A percentile compares a stretch with the other conserved stretches of the same genome.
Evolutionary conservation across 2,888 invertebrate genomes (phyloP).

Genomic region (Microctonus hyperodae): DNA sequence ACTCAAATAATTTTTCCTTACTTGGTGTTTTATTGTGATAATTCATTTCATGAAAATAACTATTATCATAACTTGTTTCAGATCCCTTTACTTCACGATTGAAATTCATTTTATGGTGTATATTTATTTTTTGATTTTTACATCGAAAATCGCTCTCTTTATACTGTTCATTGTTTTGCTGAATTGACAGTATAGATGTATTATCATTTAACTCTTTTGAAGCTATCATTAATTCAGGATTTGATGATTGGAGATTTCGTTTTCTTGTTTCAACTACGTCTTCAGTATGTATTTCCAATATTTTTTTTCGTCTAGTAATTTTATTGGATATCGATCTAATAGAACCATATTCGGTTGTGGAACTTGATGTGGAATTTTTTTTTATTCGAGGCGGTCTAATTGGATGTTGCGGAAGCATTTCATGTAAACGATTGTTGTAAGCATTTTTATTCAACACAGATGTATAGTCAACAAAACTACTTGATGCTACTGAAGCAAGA

Average conservation of each 20-base stretch:
- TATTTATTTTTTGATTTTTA: constrained; percentile 1
- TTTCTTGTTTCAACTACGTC: constrained; percentile 55
- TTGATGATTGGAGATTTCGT: too few relatives aligned
- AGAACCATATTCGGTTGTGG: constrained; percentile 47
- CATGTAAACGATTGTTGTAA: constrained; percentile 9
- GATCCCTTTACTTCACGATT: constrained; percentile 1
- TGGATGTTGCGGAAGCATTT: constrained; percentile 61
- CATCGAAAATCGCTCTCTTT: constrained; percentile 12
- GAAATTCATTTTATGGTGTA: constrained; percentile 27
- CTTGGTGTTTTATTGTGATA: constrained; percentile 45
- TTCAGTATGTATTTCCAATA: constrained; percentile 54
- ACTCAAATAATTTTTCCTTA: constrained; percentile 32
- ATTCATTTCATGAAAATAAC: constrained; percentile 35
- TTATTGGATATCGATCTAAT: constrained; percentile 46
- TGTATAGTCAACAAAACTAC: constrained; percentile 46
- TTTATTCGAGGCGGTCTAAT: constrained; percentile 80
- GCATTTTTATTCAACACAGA: constrained; percentile 32
- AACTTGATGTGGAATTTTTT: constrained; percentile 67
- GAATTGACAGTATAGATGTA: background rate
- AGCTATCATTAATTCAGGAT: constrained; percentile 17
- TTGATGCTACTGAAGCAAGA: constrained; percentile 65
- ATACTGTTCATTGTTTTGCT: constrained; percentile 12
- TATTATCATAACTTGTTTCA: constrained; percentile 36
- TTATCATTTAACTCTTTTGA: constrained; percentile 29
- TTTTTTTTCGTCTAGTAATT: constrained; percentile 47